A percentile compares a stretch with the other conserved stretches of the same genome.
Evolutionary conservation across 1,140 invertebrate genomes (phyloP).

Genomic region (Ladona fulva): DNA sequence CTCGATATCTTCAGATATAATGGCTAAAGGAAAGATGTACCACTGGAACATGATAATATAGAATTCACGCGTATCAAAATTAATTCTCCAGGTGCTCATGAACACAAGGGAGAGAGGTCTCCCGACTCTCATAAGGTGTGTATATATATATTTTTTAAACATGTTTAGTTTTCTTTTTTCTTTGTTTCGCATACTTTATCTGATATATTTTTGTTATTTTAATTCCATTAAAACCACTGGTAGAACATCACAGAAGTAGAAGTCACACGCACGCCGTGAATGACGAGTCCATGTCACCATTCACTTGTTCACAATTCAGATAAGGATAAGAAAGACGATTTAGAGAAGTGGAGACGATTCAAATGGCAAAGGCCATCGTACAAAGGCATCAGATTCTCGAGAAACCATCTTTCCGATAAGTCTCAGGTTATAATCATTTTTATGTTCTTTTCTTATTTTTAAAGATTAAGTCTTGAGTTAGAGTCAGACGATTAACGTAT

Average conservation of each 20-base stretch:
- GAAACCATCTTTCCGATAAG: no score
- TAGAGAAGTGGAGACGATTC: no score
- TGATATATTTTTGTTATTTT: neutral
- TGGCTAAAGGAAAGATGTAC: neutral
- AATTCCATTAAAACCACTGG: neutral
- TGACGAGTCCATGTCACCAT: no score
- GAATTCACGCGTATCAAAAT: neutral
- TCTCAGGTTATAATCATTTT: no score
- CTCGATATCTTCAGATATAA: no score
- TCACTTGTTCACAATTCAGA: no score
- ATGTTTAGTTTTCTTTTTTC: neutral
- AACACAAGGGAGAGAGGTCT: neutral
- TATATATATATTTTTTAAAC: neutral
- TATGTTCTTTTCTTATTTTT: no score
- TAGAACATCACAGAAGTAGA: neutral
- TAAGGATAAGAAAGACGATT: no score
- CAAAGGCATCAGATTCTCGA: no score
- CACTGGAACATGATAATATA: neutral
- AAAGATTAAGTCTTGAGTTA: no score
- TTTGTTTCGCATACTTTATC: neutral
- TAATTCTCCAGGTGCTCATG: neutral
- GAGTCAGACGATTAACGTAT: no score
- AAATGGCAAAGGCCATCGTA: no score
- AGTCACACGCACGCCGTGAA: neutral
- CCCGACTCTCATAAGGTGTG: neutral